These are phyloP conservation scores for Clinocottus analis DNA, from an alignment of 2,113 vertebrate species.

Conservation along the genomic window DNA sequence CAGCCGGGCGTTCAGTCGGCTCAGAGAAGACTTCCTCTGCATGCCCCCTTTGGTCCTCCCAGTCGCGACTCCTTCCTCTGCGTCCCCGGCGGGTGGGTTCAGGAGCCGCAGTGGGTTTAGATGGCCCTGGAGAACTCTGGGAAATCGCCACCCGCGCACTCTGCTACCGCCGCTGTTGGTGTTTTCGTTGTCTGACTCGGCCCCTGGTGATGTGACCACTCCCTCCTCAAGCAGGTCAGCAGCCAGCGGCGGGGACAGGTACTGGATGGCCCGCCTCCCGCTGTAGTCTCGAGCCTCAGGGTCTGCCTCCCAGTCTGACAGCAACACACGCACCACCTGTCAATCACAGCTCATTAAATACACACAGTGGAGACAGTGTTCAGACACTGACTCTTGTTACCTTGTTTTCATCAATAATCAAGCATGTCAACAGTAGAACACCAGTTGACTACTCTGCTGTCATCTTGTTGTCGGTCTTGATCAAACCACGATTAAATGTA, in stretches of 20 bases:
- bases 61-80: constrained; percentile 50
- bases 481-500: not conserved
- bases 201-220: constrained; percentile 76
- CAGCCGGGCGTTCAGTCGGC: constrained; percentile 88
- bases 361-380: not conserved
- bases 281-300: constrained; percentile 94
- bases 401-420: not conserved
- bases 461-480: not conserved
- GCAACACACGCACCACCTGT: constrained; percentile 90
- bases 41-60: constrained; percentile 82
- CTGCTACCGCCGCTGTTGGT: constrained; percentile 10
- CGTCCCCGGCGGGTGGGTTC: constrained; percentile 72
- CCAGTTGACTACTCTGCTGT: not conserved
- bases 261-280: constrained; percentile 92
- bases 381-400: not conserved
- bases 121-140: constrained; percentile 88
- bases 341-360: constrained; percentile 27
- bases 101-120: constrained; percentile 88
- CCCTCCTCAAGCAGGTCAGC: constrained; percentile 87
- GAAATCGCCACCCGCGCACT: constrained; percentile 87
- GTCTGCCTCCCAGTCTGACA: constrained; percentile 93
- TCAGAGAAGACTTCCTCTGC: constrained; percentile 87
- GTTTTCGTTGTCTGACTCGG: constrained; percentile 78
- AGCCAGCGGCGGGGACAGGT: constrained; percentile 81
- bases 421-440: not conserved